Evolutionary conservation across 2,888 invertebrate genomes (phyloP).

Genomic region (Drosophila dives): DNA sequence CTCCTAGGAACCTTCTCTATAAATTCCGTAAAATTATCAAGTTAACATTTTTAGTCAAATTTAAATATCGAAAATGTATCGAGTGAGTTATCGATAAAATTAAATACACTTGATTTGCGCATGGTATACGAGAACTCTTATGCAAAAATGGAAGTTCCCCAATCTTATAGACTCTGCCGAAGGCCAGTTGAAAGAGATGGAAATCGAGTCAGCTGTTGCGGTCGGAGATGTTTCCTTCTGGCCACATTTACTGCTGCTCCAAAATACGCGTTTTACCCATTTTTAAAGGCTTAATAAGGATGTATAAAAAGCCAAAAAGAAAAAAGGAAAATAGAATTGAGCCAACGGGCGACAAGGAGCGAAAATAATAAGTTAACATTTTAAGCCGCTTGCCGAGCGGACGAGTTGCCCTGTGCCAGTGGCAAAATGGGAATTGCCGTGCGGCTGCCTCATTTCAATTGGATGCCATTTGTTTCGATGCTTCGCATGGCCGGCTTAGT

Average conservation of each 20-base stretch:
- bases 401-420: conserved; percentile 40
- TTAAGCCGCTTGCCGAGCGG: conserved; percentile 68
- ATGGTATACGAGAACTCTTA: no score
- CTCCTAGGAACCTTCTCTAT: no score
- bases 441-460: conserved; percentile 70
- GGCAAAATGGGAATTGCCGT: conserved; percentile 54
- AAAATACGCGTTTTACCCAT: neutral
- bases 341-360: conserved; percentile 5
- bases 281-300: neutral
- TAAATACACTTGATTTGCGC: no score
- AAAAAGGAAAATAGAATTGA: conserved; percentile 5
- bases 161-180: no score
- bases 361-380: conserved; percentile 71
- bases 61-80: no score
- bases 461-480: conserved; percentile 69
- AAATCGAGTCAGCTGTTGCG: neutral
- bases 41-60: no score
- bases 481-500: conserved; percentile 57
- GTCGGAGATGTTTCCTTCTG: neutral
- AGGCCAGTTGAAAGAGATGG: neutral
- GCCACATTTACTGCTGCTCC: neutral
- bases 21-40: no score
- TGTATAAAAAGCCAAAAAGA: neutral
- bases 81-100: no score
- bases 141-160: no score